Evolutionary conservation across 2,888 invertebrate genomes (phyloP).

Genomic region (Callyntrura sp.): DNA sequence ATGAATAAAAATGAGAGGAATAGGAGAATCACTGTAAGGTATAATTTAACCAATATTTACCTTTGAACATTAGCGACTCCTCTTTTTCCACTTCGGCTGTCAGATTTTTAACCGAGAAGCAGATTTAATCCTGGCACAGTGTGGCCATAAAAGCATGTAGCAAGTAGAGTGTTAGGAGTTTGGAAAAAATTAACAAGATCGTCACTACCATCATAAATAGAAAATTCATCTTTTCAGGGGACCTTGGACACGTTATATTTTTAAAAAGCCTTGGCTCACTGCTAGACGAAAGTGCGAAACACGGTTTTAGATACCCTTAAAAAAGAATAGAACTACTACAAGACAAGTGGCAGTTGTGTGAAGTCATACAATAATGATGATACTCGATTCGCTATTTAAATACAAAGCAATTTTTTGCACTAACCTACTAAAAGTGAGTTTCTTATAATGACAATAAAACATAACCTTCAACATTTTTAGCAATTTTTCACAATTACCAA

Average conservation of each 20-base stretch:
- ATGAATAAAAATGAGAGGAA: constrained; percentile 65
- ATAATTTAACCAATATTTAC: constrained; percentile 77
- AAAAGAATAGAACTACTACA: constrained; percentile 28
- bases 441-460: constrained; percentile 65
- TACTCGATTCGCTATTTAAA: constrained; percentile 33
- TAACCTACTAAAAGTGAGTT: constrained; percentile 34
- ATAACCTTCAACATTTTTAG: constrained; percentile 63
- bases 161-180: constrained; percentile 32
- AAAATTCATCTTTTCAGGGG: constrained; percentile 41
- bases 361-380: neutral
- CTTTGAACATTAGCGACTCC: constrained; percentile 74
- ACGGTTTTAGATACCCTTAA: constrained; percentile 51
- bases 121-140: constrained; percentile 68
- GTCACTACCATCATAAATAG: constrained; percentile 49
- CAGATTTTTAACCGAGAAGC: constrained; percentile 76
- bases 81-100: constrained; percentile 74
- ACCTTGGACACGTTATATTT: constrained; percentile 51
- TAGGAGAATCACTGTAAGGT: constrained; percentile 69
- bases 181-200: constrained; percentile 54
- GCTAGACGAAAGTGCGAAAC: constrained; percentile 22
- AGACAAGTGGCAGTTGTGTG: constrained; percentile 62
- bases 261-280: constrained; percentile 70
- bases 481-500: constrained; percentile 32
- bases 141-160: constrained; percentile 69
- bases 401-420: constrained; percentile 20